Evolutionary conservation across 2,113 vertebrate genomes (phyloP), one percentile per base, ranked within the genome.

Genomic region (Electrona antarctica): DNA sequence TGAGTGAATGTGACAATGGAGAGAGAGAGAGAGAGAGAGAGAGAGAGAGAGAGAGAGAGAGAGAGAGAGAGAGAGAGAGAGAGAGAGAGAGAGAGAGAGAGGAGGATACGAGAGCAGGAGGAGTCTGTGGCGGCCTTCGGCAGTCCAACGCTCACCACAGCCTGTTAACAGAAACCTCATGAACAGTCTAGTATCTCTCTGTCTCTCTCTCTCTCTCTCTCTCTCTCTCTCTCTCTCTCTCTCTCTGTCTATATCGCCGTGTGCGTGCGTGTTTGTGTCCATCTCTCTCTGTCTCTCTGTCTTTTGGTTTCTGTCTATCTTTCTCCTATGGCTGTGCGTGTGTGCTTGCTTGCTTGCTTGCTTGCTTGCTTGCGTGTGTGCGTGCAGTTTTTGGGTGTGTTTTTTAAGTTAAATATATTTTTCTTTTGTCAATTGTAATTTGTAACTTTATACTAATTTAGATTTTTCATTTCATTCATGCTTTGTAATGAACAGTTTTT

Each of bases 101-200:
- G 58, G 60, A 67, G 15, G 11, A 28, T n/a, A 29, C 4, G 58
- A 41, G 69, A 63, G 21, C 21, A 21, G 76, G 76, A 60, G 15
- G 67, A 68, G 6, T 70, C 75, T 70, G 81, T 15, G 69, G 85
- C 78, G 61, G 57, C 7, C 84, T 77, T 72, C 82, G 84, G 75
- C 64, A 67, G 83, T 88, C 72, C 77, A 77, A 55, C 58, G 0
- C 58, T 83, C 75, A 46, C 85, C 60, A 6, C 86, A 88, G 83
- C 73, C 78, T 74, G 79, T 83, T 90, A 88, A 87, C 83, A 66
- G 65, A 86, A 89, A 76, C 70, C 81, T 86, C 78, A 85, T 80
- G 81, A 80, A 59, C 57, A 64, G 49, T 48, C 71, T 56, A 70
- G 64, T 64, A 79, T 77, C 60, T 68, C 67, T 33, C 9, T 41